phyloP scores from a whole-genome alignment of 37 sponge, comb jelly and placozoan species.

The Hexactinellida sp. region DNA sequence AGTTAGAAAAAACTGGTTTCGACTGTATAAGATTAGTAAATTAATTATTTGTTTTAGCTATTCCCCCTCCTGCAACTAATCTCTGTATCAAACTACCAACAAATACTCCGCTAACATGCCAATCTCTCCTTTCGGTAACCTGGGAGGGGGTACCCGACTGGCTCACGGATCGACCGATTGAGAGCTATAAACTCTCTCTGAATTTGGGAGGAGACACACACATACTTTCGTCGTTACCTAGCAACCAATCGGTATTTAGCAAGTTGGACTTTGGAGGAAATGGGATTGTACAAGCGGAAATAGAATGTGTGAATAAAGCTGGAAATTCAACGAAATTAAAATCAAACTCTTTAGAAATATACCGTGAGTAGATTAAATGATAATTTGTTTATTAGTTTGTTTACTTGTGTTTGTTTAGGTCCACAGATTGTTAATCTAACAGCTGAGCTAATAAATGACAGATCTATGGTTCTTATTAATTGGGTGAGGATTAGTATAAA shows the following conservation, averaged over 20 bases:
- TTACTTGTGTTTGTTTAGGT: background rate
- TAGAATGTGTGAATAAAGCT: background rate
- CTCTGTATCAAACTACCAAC: background rate
- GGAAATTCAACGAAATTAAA: background rate
- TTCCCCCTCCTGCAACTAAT: background rate
- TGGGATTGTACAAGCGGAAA: background rate
- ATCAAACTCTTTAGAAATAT: background rate
- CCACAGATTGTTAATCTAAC: background rate
- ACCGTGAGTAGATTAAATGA: background rate
- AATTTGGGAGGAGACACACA: background rate
- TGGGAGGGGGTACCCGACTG: background rate
- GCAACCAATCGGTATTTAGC: background rate
- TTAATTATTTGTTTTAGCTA: background rate
- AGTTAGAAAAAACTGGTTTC: no score
- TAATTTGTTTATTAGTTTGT: background rate
- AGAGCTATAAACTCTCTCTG: background rate
- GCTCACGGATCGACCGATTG: background rate
- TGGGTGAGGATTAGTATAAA: background rate
- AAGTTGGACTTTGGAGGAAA: background rate
- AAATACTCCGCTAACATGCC: background rate
- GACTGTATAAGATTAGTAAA: no score
- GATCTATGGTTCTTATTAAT: background rate
- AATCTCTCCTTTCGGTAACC: background rate
- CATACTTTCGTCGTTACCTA: background rate
- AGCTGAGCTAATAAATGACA: background rate